Evolutionary conservation across 2,888 invertebrate species (phyloP).

Genomic region (Teleiodes luculella): DNA sequence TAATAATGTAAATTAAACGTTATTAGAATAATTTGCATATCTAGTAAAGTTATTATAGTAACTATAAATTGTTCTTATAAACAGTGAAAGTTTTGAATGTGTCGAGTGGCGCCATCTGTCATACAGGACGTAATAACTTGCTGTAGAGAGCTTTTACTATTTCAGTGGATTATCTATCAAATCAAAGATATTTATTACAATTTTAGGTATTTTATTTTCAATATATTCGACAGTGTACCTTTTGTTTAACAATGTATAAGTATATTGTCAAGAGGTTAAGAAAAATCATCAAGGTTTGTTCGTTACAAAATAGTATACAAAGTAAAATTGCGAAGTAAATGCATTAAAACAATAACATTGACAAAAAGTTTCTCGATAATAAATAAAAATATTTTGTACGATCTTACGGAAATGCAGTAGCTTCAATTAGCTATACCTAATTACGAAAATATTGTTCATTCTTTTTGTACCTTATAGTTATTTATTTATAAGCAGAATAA

Average conservation of each 20-base stretch:
- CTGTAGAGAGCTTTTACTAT: too few relatives aligned
- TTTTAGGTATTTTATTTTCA: conserved; percentile 58
- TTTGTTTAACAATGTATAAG: conserved; percentile 17
- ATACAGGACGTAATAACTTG: too few relatives aligned
- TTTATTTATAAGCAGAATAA: conserved; percentile 40
- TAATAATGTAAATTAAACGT: too few relatives aligned
- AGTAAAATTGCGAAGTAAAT: not conserved
- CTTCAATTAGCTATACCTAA: conserved; percentile 9
- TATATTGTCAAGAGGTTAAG: conserved; percentile 11
- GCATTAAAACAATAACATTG: not conserved
- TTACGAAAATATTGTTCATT: conserved; percentile 23
- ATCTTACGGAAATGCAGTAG: conserved; percentile 1
- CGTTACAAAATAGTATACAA: too few relatives aligned
- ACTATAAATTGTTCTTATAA: too few relatives aligned
- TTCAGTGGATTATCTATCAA: not conserved
- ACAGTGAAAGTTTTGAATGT: too few relatives aligned
- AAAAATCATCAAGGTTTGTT: too few relatives aligned
- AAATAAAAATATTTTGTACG: not conserved
- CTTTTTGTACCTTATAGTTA: conserved; percentile 22
- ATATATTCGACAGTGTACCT: conserved; percentile 52
- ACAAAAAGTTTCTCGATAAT: not conserved
- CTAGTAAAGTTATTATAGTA: too few relatives aligned
- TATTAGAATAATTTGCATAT: too few relatives aligned
- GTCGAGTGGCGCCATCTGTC: too few relatives aligned
- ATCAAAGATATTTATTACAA: not conserved